Conservation (phyloP, 2,888 invertebrate species). For the Xylota segnis region DNA sequence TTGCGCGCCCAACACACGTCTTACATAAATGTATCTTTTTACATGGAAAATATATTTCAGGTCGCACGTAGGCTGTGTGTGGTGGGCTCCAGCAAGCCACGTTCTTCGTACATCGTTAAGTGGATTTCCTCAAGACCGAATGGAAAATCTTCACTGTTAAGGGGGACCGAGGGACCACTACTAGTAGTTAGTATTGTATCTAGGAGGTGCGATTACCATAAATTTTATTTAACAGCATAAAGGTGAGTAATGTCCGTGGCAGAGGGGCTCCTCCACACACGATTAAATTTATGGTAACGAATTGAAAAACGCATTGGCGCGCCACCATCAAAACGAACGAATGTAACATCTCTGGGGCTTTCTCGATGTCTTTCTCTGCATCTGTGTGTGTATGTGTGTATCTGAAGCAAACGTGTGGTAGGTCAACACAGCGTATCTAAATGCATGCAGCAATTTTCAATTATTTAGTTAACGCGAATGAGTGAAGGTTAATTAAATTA, state of each 20-base stretch:
- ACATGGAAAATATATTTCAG: conserved; percentile 72
- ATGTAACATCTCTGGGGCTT: not conserved
- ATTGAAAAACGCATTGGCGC: conserved; percentile 52
- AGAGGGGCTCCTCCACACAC: conserved; percentile 59
- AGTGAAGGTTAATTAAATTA: conserved; percentile 73
- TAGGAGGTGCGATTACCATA: conserved; percentile 67
- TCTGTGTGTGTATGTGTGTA: conserved; percentile 58
- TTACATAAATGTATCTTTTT: conserved; percentile 71
- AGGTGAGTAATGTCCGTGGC: conserved; percentile 72
- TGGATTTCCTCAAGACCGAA: conserved; percentile 44
- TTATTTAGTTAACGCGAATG: conserved; percentile 56
- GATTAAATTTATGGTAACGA: conserved; percentile 69
- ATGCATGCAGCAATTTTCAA: conserved; percentile 57
- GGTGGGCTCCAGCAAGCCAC: conserved; percentile 22
- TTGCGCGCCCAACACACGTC: conserved; percentile 61
- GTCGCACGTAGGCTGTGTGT: conserved; percentile 67
- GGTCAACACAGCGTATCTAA: conserved; percentile 60
- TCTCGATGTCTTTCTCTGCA: too few species aligned
- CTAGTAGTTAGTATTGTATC: conserved; percentile 37
- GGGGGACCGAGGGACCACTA: conserved; percentile 39
- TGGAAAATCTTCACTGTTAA: conserved; percentile 30
- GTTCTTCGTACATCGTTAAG: conserved; percentile 60
- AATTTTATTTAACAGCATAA: conserved; percentile 66
- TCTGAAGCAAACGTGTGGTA: conserved; percentile 39
- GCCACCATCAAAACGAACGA: conserved; percentile 55